These are phyloP conservation scores for Chrysocyon brachyurus DNA, from an alignment of 2,797 vertebrate genomes.

Conservation along the genomic window DNA sequence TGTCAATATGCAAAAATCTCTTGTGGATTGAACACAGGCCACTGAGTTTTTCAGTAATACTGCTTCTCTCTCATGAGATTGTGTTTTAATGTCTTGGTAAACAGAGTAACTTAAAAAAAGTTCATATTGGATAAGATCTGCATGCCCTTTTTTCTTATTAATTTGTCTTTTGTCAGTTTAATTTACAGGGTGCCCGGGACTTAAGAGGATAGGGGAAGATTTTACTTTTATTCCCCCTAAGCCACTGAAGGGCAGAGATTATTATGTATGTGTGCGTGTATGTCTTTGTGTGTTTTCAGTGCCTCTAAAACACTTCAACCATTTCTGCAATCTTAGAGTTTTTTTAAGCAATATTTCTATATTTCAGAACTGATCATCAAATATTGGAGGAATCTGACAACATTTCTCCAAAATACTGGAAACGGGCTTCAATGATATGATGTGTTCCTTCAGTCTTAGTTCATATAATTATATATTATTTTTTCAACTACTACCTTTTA, in stretches of 20 bases:
- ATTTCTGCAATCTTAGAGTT: neutral
- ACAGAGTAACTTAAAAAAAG: neutral
- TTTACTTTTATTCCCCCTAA: neutral
- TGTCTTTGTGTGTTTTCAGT: neutral
- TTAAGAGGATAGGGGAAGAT: neutral
- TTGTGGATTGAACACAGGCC: neutral
- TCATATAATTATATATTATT: neutral
- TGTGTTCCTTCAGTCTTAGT: constrained; percentile 54
- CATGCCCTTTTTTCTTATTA: neutral
- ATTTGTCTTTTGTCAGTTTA: neutral
- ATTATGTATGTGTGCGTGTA: no score
- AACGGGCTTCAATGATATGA: constrained; percentile 71
- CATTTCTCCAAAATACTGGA: constrained; percentile 44
- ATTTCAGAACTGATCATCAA: neutral
- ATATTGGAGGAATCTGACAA: neutral
- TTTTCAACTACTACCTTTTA: neutral
- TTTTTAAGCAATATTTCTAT: rapidly evolving
- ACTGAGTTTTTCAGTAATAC: neutral
- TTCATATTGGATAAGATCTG: neutral
- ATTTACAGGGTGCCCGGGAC: no score
- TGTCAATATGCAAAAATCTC: neutral
- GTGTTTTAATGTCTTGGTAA: neutral
- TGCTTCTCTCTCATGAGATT: neutral
- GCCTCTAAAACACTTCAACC: neutral
- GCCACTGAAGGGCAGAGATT: no score